A percentile compares a stretch with the other conserved stretches of the same genome.
phyloP scores from a whole-genome alignment of 30 jellyfish, hydroid and myxozoan species.

The Morbakka virulenta region DNA sequence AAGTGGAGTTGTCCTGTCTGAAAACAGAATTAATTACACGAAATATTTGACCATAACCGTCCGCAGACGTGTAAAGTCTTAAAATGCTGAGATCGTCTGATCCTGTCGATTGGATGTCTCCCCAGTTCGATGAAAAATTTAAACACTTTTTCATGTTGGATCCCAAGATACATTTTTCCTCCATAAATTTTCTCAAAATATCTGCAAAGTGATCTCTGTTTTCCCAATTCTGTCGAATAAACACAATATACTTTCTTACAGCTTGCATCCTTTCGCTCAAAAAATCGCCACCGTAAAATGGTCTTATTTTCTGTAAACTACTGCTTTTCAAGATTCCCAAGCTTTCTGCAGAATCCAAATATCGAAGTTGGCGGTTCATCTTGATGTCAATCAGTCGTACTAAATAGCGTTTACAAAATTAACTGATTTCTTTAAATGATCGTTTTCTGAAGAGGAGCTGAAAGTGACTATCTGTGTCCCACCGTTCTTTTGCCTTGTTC shows the following conservation, averaged over 20 bases:
- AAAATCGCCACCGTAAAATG: slow-evolving; percentile 76
- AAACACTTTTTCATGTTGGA: slow-evolving; percentile 23
- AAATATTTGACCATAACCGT: slow-evolving; percentile 63
- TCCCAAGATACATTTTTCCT: neutral
- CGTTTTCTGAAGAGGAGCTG: too few relatives aligned
- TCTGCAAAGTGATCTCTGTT: slow-evolving; percentile 54
- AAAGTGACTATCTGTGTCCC: too few relatives aligned
- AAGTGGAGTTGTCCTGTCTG: slow-evolving; percentile 57
- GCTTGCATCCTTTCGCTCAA: slow-evolving; percentile 70
- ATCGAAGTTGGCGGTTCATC: too few relatives aligned
- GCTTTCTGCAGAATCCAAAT: neutral
- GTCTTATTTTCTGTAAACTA: slow-evolving; percentile 60
- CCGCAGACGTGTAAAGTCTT: slow-evolving; percentile 61
- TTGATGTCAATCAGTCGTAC: too few relatives aligned
- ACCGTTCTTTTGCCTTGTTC: too few relatives aligned
- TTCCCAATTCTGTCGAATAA: slow-evolving; percentile 67
- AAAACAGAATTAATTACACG: slow-evolving; percentile 60
- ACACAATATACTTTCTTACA: slow-evolving; percentile 56
- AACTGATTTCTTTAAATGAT: too few relatives aligned
- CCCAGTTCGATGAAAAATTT: slow-evolving; percentile 60
- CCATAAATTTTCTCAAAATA: slow-evolving; percentile 25
- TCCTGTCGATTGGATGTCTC: slow-evolving; percentile 66
- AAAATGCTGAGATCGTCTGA: slow-evolving; percentile 35
- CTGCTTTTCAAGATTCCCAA: slow-evolving; percentile 49
- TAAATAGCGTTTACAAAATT: too few relatives aligned